Evolutionary conservation across 1,140 invertebrate genomes (phyloP), one percentile per base, ranked within the genome.

Genomic region (Patella vulgata): DNA sequence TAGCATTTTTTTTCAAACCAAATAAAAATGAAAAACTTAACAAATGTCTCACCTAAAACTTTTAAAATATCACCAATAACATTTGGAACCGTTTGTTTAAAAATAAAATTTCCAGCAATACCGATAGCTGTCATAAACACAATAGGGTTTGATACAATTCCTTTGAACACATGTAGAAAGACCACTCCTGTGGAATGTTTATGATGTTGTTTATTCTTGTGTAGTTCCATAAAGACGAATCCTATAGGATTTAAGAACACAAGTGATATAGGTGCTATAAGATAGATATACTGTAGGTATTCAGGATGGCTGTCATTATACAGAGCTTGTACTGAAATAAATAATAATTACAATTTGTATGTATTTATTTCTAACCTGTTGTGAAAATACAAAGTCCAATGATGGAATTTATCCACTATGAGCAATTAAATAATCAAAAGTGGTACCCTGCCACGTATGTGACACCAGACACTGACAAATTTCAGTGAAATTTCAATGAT

Each of bases 111-210:
- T 17, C 93, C 93, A 53, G 90, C 80, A 9, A 98, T 91, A 1
- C 95, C 96, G 19, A 96, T 80, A n/a, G 93, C 82, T 1, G 96
- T 97, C 94, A 97, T 97, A 14, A 96, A 87, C 14, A 98, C 88
- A 52, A 98, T 88, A 1, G 96, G 96, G 87, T 98, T 98, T 1
- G 90, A 87, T 47, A 91, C 86, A 46, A 97, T 90, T 11, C 91
- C 91, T 82, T 90, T 91, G 1, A 85, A 8, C 6, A 86, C 74
- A 51, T 77, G 61, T 8, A 36, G 14, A 50, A 73, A 58, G 21
- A 59, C 25, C 4, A 71, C 56, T 36, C 14, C 14, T 8, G 5
- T 50, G 14, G 39, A 25, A 39, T 55, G 52, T 30, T 80, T 66
- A 63, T 76, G 79, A 78, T 70, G 87, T 86, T 53, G 43, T 4